Conservation (phyloP, 1,140 invertebrate species). For the Caenorhabditis remanei region DNA sequence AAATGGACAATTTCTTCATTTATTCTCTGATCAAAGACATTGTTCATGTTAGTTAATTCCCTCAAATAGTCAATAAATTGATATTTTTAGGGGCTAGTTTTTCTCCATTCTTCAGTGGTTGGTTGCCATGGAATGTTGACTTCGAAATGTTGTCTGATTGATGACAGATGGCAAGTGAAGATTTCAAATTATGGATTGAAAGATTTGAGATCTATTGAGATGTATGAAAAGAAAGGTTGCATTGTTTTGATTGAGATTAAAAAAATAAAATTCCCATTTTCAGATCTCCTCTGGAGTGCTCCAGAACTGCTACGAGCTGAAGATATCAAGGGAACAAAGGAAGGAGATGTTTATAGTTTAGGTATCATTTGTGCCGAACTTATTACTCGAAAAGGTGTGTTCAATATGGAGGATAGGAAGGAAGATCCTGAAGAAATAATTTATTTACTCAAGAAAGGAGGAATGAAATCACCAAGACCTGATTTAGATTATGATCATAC, state of each 20-base stretch:
- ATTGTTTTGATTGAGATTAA: neutral
- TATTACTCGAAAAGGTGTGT: conserved; percentile 79
- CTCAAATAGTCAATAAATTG: neutral
- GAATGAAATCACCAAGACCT: conserved; percentile 62
- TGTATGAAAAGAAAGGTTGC: conserved; percentile 57
- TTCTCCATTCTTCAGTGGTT: conserved; percentile 59
- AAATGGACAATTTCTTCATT: conserved; percentile 59
- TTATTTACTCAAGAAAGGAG: conserved; percentile 68
- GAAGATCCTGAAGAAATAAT: conserved; percentile 69
- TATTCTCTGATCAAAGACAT: conserved; percentile 58
- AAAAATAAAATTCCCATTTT: neutral
- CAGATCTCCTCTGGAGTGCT: conserved; percentile 87
- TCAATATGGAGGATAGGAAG: conserved; percentile 66
- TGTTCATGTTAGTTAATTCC: neutral
- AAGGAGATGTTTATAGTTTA: conserved; percentile 75
- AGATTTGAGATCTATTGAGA: conserved; percentile 9
- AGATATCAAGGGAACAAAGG: conserved; percentile 51
- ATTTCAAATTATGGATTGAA: conserved; percentile 58
- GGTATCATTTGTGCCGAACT: conserved; percentile 76
- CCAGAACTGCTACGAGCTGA: conserved; percentile 88
- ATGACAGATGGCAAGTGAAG: conserved; percentile 65
- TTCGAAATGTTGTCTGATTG: conserved; percentile 61
- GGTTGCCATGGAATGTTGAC: conserved; percentile 61
- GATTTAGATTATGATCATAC: conserved; percentile 59
- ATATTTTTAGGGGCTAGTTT: conserved; percentile 58